Base-by-base conservation (phyloP, 2,113 vertebrate species). In the Athene cunicularia region DNA sequence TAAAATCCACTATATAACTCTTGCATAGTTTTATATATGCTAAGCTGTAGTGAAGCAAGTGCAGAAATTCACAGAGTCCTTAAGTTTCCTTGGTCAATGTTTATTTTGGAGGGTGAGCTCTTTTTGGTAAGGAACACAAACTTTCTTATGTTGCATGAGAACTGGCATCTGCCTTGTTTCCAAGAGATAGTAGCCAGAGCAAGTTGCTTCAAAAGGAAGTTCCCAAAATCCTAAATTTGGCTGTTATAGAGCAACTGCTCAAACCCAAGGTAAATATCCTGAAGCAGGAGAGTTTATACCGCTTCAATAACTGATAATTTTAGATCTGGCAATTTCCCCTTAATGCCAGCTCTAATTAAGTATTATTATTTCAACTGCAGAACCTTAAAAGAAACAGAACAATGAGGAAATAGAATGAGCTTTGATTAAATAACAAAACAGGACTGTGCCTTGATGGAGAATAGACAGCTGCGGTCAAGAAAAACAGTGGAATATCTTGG, bases 301-400 rank as follows among this genome's bases (percentile, higher is more conserved):
- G 49, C 71, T 73, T 90, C 58, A 79, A 8, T 53, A 80, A 82
- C 62, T 45, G 81, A 66, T 90, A 20, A 66, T 70, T 93, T 88
- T 86, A 95, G 84, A 90, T 66, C 74, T 82, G 66, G 67, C 45
- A 83, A 93, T 95, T 96, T 88, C 67, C 93, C 28, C 62, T 86
- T 68, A 82, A 86, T 88, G 45, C 50, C 68, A 94, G 33, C 0
- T 2, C 53, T 95, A 83, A 91, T 73, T 35, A 91, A 94, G 21
- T 53, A 85, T 82, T 91, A 79, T 67, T 85, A 53, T 60, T 95
- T 87, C 27, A 6, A 82, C 49, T 59, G 74, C 33, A 92, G 37
- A 94, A 60, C 49, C 53, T 90, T 91, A 86, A 85, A 76, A 91
- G 67, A 92, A 90, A 76, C 62, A 95, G 90, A 93, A 76, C 39